These are phyloP conservation scores for Athalia circularis DNA, from an alignment of 2,888 invertebrate species.

Conservation along the genomic window DNA sequence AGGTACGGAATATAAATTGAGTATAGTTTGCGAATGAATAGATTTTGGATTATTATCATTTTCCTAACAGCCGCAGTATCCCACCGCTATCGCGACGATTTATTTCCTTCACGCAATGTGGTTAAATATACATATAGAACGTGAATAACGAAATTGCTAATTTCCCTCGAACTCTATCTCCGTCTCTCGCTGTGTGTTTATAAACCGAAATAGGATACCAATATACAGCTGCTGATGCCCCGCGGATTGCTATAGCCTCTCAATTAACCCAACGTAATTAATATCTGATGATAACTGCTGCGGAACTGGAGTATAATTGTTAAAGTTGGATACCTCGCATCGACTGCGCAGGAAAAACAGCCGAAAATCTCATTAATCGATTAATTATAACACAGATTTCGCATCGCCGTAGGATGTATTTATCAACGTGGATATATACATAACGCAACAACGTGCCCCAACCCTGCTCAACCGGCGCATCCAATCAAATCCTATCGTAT, in stretches of 20 bases:
- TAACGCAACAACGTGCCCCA: too few species aligned
- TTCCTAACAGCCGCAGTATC: neutral
- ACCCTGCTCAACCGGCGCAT: too few species aligned
- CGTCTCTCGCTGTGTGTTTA: neutral
- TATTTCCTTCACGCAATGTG: neutral
- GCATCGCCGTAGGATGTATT: too few species aligned
- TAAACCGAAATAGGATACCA: conserved; percentile 20
- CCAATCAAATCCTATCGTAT: too few species aligned
- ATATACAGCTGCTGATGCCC: neutral
- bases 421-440: too few species aligned
- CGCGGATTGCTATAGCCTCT: conserved; percentile 1
- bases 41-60: conserved; percentile 4
- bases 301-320: neutral
- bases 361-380: too few species aligned
- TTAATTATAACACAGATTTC: too few species aligned
- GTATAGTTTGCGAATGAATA: conserved; percentile 6
- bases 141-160: conserved; percentile 36
- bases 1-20: neutral
- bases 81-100: neutral
- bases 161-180: conserved; percentile 23
- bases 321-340: neutral
- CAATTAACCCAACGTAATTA: conserved; percentile 33
- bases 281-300: neutral
- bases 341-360: neutral
- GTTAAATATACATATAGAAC: neutral